Conservation (phyloP, 2,888 invertebrate genomes). For the Lasioglossum morio region DNA sequence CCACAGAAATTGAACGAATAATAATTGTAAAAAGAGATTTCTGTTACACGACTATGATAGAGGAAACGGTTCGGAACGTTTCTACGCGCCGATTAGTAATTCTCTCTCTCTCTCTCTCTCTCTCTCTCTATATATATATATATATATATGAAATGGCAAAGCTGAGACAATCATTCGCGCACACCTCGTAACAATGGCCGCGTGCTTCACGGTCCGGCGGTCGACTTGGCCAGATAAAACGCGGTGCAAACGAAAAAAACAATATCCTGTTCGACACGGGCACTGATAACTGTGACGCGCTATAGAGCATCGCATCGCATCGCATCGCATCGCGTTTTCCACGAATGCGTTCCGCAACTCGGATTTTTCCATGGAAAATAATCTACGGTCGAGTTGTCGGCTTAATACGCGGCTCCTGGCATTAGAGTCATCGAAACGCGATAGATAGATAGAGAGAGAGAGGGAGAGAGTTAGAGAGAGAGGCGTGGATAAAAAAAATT, state of each 20-base stretch:
- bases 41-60: too few relatives aligned
- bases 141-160: neutral
- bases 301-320: neutral
- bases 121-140: too few relatives aligned
- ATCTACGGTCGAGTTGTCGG: slow-evolving; percentile 7
- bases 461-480: neutral
- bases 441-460: too few relatives aligned
- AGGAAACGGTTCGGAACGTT: too few relatives aligned
- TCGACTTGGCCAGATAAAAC: neutral
- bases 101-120: too few relatives aligned
- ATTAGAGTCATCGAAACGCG: slow-evolving; percentile 3
- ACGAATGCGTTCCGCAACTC: neutral
- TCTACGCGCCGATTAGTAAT: too few relatives aligned
- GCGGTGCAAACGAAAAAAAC: slow-evolving; percentile 1
- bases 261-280: neutral
- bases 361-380: slow-evolving; percentile 24
- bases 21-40: too few relatives aligned
- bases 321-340: neutral
- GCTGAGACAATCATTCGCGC: neutral
- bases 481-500: neutral
- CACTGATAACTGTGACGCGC: neutral
- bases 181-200: neutral
- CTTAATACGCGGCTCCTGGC: neutral
- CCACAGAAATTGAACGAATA: too few relatives aligned
- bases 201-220: neutral